phyloP scores from a whole-genome alignment of 2,797 vertebrate genomes.

The Esox lucius region DNA sequence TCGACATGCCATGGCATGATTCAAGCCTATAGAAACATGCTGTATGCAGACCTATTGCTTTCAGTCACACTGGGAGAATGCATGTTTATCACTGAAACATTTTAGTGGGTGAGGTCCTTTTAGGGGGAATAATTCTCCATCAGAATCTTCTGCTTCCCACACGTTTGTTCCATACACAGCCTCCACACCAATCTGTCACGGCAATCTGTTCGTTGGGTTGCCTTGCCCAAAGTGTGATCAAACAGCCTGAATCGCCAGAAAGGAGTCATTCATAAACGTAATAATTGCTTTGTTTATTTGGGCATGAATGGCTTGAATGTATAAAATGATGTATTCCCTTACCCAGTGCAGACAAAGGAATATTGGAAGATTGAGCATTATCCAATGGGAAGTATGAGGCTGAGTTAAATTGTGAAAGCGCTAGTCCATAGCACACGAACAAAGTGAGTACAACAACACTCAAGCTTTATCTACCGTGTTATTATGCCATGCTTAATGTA shows the following conservation, averaged over 20 bases:
- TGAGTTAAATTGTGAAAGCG: neutral
- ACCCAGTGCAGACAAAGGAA: neutral
- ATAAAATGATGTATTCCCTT: neutral
- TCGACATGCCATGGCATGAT: neutral
- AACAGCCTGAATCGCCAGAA: neutral
- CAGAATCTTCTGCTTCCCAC: neutral
- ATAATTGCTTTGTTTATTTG: neutral
- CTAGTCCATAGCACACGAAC: neutral
- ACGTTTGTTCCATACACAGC: neutral
- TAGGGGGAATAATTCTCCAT: neutral
- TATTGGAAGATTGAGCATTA: neutral
- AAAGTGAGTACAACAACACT: neutral
- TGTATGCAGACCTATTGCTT: neutral
- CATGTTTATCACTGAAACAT: neutral
- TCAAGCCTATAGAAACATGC: neutral
- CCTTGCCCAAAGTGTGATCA: constrained; percentile 2
- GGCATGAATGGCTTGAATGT: neutral
- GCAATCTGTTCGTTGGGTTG: neutral
- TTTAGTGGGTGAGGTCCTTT: neutral
- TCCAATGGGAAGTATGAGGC: neutral
- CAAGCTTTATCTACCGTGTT: neutral
- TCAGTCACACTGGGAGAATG: neutral
- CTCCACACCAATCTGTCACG: constrained; percentile 6
- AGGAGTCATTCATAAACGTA: neutral
- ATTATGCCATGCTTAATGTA: neutral